These are phyloP conservation scores for Schlechtendalia chinensis DNA, from an alignment of 1,140 invertebrate genomes.

Conservation along the genomic window DNA sequence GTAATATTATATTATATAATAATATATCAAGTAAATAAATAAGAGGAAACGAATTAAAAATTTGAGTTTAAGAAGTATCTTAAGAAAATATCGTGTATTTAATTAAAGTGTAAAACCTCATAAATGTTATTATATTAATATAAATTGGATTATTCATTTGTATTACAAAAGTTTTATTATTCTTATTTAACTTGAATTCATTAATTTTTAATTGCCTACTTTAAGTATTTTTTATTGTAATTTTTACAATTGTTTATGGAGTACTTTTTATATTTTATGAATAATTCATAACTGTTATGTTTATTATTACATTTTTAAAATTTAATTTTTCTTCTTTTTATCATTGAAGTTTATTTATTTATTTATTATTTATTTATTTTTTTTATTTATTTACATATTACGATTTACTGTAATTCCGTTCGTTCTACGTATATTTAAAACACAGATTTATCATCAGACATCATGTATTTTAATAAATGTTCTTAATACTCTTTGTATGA, in stretches of 20 bases:
- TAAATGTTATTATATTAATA: neutral
- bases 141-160: neutral
- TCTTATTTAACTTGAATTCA: conserved; percentile 2
- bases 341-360: neutral
- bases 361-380: no score
- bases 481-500: neutral
- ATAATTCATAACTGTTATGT: conserved; percentile 5
- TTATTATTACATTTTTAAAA: conserved; percentile 5
- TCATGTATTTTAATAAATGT: neutral
- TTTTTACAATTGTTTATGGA: conserved; percentile 6
- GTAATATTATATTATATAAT: no score
- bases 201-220: conserved; percentile 1
- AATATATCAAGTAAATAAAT: no score
- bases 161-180: neutral
- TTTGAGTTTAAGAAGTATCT: no score
- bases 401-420: neutral
- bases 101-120: no score
- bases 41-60: no score
- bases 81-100: no score
- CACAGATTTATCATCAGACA: neutral
- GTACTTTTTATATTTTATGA: neutral
- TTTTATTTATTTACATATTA: neutral
- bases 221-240: neutral
- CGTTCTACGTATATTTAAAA: neutral
- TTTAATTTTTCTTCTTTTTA: conserved; percentile 6